Conservation (phyloP, 2,797 vertebrate genomes). For the Triplophysa bombifrons region DNA sequence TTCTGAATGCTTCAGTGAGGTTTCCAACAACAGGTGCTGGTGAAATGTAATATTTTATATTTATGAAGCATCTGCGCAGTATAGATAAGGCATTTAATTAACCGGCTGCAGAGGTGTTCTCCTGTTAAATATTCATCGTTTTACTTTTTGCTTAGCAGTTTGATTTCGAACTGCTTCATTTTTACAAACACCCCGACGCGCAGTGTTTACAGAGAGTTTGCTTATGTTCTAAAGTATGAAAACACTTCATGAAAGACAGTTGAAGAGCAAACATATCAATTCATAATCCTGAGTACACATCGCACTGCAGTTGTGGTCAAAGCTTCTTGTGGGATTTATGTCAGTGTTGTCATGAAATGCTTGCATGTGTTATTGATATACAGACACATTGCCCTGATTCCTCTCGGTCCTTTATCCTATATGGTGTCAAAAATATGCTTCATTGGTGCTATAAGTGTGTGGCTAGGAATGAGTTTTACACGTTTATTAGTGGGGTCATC, state of each 20-base stretch:
- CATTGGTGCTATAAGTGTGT: conserved; percentile 37
- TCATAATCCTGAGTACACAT: conserved; percentile 13
- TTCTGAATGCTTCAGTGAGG: conserved; percentile 87
- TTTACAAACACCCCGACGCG: conserved; percentile 68
- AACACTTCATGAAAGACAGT: conserved; percentile 58
- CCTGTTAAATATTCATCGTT: conserved; percentile 90
- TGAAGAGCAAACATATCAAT: conserved; percentile 42
- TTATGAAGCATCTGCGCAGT: conserved; percentile 90
- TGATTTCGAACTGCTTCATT: conserved; percentile 77
- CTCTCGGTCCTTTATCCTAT: conserved; percentile 32
- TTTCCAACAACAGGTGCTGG: conserved; percentile 85
- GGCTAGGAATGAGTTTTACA: conserved; percentile 37
- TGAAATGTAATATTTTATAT: conserved; percentile 90
- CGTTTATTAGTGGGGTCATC: conserved; percentile 37
- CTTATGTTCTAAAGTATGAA: conserved; percentile 59
- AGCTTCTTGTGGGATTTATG: conserved; percentile 45
- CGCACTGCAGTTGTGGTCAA: neutral
- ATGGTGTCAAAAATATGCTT: conserved; percentile 37
- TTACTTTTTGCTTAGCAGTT: conserved; percentile 74
- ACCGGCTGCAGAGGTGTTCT: conserved; percentile 78
- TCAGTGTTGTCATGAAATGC: conserved; percentile 50
- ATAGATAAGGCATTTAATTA: conserved; percentile 95
- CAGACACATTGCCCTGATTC: conserved; percentile 45
- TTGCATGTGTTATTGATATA: conserved; percentile 50
- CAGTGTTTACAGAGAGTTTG: conserved; percentile 45